Percentiles rank a stretch among this genome's conserved stretches.
Evolutionary conservation across 2,888 invertebrate species (phyloP).

Genomic region (Caenorhabditis sp.): DNA sequence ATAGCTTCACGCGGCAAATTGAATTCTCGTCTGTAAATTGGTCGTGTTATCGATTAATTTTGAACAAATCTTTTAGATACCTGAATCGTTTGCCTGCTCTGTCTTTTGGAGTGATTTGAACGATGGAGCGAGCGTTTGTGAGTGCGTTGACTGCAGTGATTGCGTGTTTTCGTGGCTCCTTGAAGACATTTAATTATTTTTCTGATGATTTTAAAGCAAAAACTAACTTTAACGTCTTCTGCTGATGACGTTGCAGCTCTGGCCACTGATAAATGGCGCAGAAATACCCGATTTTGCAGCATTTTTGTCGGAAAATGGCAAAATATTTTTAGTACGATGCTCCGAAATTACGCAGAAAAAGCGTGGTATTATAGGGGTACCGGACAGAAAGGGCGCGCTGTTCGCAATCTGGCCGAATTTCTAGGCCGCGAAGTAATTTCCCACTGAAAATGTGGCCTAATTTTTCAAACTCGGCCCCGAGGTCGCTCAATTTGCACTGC

Average conservation of each 20-base stretch:
- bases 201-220: not conserved
- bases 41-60: too few species aligned
- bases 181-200: not conserved
- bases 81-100: slow-evolving; percentile 39
- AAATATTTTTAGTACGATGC: slow-evolving; percentile 16
- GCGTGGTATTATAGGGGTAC: not conserved
- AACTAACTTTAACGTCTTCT: not conserved
- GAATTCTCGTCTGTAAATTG: slow-evolving; percentile 58
- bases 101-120: slow-evolving; percentile 56
- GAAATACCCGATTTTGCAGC: slow-evolving; percentile 29
- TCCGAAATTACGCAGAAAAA: slow-evolving; percentile 11
- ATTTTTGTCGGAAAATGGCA: slow-evolving; percentile 4
- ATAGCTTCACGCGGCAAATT: slow-evolving; percentile 62
- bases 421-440: too few species aligned
- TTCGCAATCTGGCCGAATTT: too few species aligned
- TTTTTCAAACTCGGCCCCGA: too few species aligned
- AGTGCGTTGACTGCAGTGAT: slow-evolving; percentile 63
- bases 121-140: slow-evolving; percentile 64
- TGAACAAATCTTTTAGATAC: slow-evolving; percentile 3
- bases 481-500: too few species aligned
- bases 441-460: too few species aligned
- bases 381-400: too few species aligned
- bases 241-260: slow-evolving; percentile 17
- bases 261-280: slow-evolving; percentile 8
- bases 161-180: slow-evolving; percentile 28